Conservation (phyloP, 1,140 invertebrate genomes). For the Zaprionus kolodkinae region DNA sequence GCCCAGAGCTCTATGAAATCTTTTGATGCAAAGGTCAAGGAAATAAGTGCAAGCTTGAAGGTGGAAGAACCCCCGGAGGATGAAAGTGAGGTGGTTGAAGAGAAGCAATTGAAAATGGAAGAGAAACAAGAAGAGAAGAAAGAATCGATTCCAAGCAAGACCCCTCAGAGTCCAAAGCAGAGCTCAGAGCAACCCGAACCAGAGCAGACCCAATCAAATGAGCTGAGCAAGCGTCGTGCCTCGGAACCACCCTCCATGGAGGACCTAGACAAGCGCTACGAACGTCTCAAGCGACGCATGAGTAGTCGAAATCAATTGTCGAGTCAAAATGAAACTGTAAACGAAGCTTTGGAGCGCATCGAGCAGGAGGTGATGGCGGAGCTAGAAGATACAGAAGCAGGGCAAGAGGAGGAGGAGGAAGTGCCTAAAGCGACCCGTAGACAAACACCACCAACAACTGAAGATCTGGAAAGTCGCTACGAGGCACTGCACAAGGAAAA, state of each 20-base stretch:
- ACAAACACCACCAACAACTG: conserved; percentile 54
- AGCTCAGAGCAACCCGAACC: not conserved
- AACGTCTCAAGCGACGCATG: conserved; percentile 72
- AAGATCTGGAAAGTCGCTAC: conserved; percentile 68
- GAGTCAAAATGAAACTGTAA: conserved; percentile 48
- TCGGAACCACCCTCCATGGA: conserved; percentile 80
- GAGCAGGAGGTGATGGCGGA: conserved; percentile 64
- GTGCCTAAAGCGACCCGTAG: not conserved
- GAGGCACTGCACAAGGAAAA: conserved; percentile 59
- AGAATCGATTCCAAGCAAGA: not conserved
- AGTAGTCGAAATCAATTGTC: conserved; percentile 59
- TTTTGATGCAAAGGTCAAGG: conserved; percentile 52
- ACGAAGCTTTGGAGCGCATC: conserved; percentile 58
- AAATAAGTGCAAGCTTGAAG: conserved; percentile 31
- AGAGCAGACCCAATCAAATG: conserved; percentile 1
- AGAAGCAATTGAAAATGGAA: too few relatives aligned
- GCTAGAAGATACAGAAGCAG: conserved; percentile 25
- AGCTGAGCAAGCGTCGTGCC: conserved; percentile 55
- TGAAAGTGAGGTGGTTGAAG: conserved; percentile 3
- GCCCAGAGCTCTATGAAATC: conserved; percentile 34
- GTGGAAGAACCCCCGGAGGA: conserved; percentile 1
- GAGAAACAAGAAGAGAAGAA: not conserved
- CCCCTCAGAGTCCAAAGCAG: not conserved
- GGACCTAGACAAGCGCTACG: conserved; percentile 76
- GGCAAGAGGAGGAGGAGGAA: conserved; percentile 2